Conservation (phyloP, 2,797 vertebrate genomes). For the Xyrichtys novacula region DNA sequence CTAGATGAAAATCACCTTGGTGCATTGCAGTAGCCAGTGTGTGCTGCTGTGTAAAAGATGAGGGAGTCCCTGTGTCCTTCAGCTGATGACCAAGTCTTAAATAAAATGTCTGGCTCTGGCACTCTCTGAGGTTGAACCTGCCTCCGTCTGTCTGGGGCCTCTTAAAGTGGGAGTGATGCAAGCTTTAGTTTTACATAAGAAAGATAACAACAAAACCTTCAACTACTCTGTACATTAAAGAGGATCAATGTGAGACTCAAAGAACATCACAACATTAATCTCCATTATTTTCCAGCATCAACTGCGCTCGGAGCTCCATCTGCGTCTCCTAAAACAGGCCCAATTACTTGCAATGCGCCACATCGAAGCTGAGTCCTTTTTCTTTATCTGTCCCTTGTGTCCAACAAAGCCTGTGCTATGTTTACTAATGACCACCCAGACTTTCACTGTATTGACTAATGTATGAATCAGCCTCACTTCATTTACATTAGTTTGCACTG, state of each 20-base stretch:
- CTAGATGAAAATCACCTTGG: not conserved
- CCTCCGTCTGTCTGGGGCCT: constrained; percentile 23
- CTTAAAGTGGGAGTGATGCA: constrained; percentile 5
- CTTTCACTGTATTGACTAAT: constrained; percentile 50
- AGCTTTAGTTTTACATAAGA: constrained; percentile 2
- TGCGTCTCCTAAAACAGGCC: constrained; percentile 39
- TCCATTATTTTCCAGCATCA: not conserved
- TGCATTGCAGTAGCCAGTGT: constrained; percentile 10
- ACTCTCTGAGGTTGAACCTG: constrained; percentile 32
- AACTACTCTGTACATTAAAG: not conserved
- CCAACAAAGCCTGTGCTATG: constrained; percentile 42
- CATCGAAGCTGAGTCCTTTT: constrained; percentile 29
- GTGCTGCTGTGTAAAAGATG: constrained; percentile 28
- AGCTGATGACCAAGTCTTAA: constrained; percentile 40
- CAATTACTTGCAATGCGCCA: constrained; percentile 45
- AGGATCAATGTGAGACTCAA: too few relatives aligned
- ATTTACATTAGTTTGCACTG: constrained; percentile 64
- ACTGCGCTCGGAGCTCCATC: constrained; percentile 31
- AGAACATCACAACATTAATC: not conserved
- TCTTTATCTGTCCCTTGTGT: constrained; percentile 53
- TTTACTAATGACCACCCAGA: constrained; percentile 75
- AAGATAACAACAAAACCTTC: not conserved
- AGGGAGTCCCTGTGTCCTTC: constrained; percentile 35
- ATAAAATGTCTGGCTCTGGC: constrained; percentile 34
- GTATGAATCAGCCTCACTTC: constrained; percentile 53